Evolutionary conservation across 2,888 invertebrate species (phyloP).

Genomic region (Mythimna impura): DNA sequence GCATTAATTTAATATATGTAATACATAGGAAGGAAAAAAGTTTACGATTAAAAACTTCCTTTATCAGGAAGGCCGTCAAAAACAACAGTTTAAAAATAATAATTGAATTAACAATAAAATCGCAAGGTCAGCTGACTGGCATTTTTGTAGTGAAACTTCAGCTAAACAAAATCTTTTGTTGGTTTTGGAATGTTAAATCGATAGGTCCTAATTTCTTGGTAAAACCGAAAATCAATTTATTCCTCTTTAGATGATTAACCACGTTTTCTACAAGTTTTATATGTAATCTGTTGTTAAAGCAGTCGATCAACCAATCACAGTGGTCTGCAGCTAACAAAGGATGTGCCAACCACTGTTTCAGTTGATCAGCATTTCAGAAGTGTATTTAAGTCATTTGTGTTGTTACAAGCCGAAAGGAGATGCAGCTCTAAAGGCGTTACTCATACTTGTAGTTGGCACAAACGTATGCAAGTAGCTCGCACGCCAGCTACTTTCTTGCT

Average conservation of each 20-base stretch:
- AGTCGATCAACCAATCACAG: not conserved
- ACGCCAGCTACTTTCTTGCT: too few species aligned
- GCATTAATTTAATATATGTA: not conserved
- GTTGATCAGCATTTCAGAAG: not conserved
- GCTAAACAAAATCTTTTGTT: slow-evolving; percentile 1
- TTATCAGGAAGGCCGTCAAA: slow-evolving; percentile 1
- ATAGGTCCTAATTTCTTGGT: not conserved
- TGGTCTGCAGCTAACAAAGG: not conserved
- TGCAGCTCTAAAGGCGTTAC: not conserved
- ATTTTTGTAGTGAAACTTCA: not conserved
- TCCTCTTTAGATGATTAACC: not conserved
- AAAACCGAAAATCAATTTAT: not conserved
- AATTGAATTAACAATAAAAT: not conserved
- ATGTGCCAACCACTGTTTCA: not conserved
- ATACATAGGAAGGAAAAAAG: slow-evolving; percentile 9
- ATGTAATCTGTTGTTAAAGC: not conserved
- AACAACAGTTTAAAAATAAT: slow-evolving; percentile 7
- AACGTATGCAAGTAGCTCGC: not conserved
- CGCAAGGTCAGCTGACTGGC: slow-evolving; percentile 1
- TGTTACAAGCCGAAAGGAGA: not conserved
- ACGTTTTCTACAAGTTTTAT: not conserved
- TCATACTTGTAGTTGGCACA: not conserved
- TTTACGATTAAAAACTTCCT: slow-evolving; percentile 8
- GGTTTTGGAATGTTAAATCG: not conserved
- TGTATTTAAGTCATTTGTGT: not conserved